Base-by-base conservation (phyloP, 2,113 vertebrate genomes). In the Chloropsis cyanopogon region DNA sequence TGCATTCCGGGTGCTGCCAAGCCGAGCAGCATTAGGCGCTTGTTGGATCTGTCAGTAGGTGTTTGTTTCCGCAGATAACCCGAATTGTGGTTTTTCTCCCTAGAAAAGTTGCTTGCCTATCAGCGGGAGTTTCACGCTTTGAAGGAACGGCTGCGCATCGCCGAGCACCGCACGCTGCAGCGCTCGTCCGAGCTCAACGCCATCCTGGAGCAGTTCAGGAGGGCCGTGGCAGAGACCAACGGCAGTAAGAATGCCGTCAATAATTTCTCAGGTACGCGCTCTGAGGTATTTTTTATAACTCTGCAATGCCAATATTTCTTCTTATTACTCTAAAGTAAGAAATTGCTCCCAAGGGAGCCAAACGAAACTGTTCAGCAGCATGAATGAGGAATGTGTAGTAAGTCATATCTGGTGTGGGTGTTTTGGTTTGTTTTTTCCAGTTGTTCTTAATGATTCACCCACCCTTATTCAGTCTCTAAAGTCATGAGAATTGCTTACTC, bases 71-170 rank as follows among this genome's bases (percentile, higher is more conserved):
- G 7, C 35, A 69, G 93, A 60, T 88, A 41, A 92, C 49, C 46
- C 8, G 28, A 18, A 41, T 69, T 2, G 2, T 79, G n/a, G 91
- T 75, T 65, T 75, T n/a, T 57, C 39, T 53, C 66, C 95, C 33
- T 47, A 99, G 99, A 99, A 96, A 99, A 99, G 97, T 73, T 99
- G 57, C 96, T 99, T 93, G 99, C 99, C 2, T 99, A 99, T 93
- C 99, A 99, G 93, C 98, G 99, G 93, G 99, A 99, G 96, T 99
- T 99, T 91, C 99, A 99, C 84, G 99, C 99, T 82, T 86, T 99
- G 97, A 99, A 99, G 97, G 99, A 99, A 60, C 99, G 99, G 18
- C 99, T 99, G 78, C 99, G 98, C 66, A 98, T 99, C 89, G 99
- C 99, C 10, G 99, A 99, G 92, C 99, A 99, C 78, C 97, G 99